Percentiles rank a stretch among this genome's conserved stretches.
These are phyloP conservation scores for Meloidogyne exigua DNA, from an alignment of 1,140 invertebrate genomes.

Conservation along the genomic window DNA sequence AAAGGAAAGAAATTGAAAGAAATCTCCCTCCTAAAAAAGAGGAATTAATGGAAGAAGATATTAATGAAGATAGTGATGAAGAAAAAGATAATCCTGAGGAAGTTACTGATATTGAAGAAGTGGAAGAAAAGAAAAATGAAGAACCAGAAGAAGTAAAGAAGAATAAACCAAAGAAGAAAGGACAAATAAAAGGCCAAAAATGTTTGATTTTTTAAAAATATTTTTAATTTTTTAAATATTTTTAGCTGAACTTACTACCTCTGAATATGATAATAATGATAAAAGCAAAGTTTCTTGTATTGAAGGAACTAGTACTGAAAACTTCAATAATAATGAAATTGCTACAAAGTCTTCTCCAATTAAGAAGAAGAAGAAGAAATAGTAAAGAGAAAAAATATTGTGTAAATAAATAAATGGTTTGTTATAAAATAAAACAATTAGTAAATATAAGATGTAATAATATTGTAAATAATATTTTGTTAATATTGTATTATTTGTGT, in stretches of 20 bases:
- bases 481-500: no score
- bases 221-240: not conserved
- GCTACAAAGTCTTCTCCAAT: not conserved
- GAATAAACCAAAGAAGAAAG: not conserved
- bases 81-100: not conserved
- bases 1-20: not conserved
- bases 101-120: not conserved
- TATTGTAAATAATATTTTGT: no score
- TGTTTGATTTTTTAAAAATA: not conserved
- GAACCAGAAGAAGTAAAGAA: not conserved
- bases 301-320: not conserved
- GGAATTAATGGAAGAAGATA: constrained; percentile 2
- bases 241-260: not conserved
- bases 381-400: not conserved
- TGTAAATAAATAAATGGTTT: not conserved
- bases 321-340: not conserved
- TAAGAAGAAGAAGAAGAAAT: no score
- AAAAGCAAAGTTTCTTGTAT: not conserved
- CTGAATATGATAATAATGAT: not conserved
- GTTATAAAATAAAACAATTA: no score
- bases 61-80: not conserved
- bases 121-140: not conserved
- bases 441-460: no score
- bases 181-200: constrained; percentile 7
- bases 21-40: not conserved